Evolutionary conservation across 1,140 invertebrate genomes (phyloP).

Genomic region (silkworm (Bombyx mori)): ASM3026992v2 NC_085121.1:4751001-4751500

Average conservation of each 20-base stretch:
- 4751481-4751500: too few relatives aligned
- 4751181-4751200: neutral
- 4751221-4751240: constrained; percentile 58
- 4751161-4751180: neutral
- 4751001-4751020: constrained; percentile 46
- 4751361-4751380: constrained; percentile 4
- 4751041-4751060: constrained; percentile 48
- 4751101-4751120: constrained; percentile 11
- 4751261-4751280: constrained; percentile 52
- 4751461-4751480: too few relatives aligned
- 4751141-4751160: neutral
- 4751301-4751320: constrained; percentile 58
- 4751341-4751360: constrained; percentile 41
- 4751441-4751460: too few relatives aligned
- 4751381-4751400: neutral
- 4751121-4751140: neutral
- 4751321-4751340: constrained; percentile 49
- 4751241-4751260: constrained; percentile 52
- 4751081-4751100: constrained; percentile 52
- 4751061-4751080: constrained; percentile 43
- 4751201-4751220: constrained; percentile 64
- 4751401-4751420: neutral
- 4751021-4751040: constrained; percentile 42
- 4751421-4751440: too few relatives aligned
- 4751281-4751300: constrained; percentile 49